Conservation (phyloP, 2,797 vertebrate species). For the Strix occidentalis region DNA sequence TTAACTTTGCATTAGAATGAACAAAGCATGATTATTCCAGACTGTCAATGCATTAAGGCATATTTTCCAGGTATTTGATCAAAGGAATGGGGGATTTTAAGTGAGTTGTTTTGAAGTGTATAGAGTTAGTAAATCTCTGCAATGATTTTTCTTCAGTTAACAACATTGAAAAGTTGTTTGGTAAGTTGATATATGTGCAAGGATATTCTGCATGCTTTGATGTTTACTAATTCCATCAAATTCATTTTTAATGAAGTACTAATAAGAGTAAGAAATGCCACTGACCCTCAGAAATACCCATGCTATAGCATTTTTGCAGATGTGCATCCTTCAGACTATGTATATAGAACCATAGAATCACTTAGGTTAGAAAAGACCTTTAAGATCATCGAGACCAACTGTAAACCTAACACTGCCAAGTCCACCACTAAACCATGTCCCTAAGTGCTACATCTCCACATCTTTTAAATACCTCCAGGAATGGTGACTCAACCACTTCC, state of each 20-base stretch:
- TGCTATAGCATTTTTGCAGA: not conserved
- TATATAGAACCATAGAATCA: not conserved
- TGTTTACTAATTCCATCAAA: slow-evolving; percentile 44
- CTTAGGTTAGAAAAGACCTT: not conserved
- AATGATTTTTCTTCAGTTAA: slow-evolving; percentile 45
- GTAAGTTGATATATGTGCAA: slow-evolving; percentile 47
- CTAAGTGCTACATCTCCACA: not conserved
- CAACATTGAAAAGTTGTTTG: slow-evolving; percentile 35
- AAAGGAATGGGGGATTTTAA: slow-evolving; percentile 51
- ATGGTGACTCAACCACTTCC: not conserved
- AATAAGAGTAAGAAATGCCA: slow-evolving; percentile 27
- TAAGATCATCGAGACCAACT: not conserved
- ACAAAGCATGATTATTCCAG: slow-evolving; percentile 43
- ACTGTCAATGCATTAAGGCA: slow-evolving; percentile 41
- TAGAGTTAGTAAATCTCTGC: slow-evolving; percentile 26
- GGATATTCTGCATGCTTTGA: slow-evolving; percentile 58
- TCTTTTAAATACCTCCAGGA: not conserved
- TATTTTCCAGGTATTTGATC: slow-evolving; percentile 66
- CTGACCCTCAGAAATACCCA: not conserved
- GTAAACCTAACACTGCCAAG: not conserved
- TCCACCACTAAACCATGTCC: not conserved
- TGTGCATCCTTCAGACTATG: not conserved
- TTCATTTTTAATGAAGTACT: slow-evolving; percentile 48
- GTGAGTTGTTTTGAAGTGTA: slow-evolving; percentile 56
- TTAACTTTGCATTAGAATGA: slow-evolving; percentile 39